Base-by-base conservation (phyloP, 2,888 invertebrate genomes). In the Malthinus flaveolus region DNA sequence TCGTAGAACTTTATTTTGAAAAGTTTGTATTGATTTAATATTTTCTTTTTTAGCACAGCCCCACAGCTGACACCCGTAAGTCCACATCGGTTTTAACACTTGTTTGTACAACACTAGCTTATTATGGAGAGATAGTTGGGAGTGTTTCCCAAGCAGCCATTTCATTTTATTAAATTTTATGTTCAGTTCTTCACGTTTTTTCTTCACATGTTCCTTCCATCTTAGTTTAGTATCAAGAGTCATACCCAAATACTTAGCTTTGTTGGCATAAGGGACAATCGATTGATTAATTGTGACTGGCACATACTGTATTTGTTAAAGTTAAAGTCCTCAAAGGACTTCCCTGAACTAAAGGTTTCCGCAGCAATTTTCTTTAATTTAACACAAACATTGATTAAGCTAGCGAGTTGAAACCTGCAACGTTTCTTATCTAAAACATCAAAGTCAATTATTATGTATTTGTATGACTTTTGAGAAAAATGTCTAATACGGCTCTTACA, bases 141-240 rank as follows among this genome's bases (percentile, higher is more conserved):
- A 61, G 13, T 49, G 53, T 53, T 34, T 47, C 31, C 62, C 59
- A 11, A 60, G 36, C 7, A 56, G 59, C 61, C 62, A 63, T 32
- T 55, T 58, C 51, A 56, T 33, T 32, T 56, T 53, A 35, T 23
- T 54, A 8, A 50, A 45, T 58, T 57, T 64, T 7, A 63, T 23
- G n/a, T 51, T 36, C 1, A 66, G 55, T 36, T 66, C 57, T 32
- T 50, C 55, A 15, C 59, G 42, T 56, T 66, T 66, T 13, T 48
- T 51, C 32, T 49, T 64, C 5, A 65, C 49, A 31, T 66, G 64
- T 9, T 39, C 44, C 49, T 44, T 56, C 60, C 64, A 67, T 13
- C 46, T 59, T 9, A 66, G 47, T 37, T 52, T 52, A 8, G 42
- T 33, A 33, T 59, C 55, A 11, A 59, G 42, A 15, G 34, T 32